Conservation (phyloP, 2,797 vertebrate genomes). For the Sparidentex hasta region DNA sequence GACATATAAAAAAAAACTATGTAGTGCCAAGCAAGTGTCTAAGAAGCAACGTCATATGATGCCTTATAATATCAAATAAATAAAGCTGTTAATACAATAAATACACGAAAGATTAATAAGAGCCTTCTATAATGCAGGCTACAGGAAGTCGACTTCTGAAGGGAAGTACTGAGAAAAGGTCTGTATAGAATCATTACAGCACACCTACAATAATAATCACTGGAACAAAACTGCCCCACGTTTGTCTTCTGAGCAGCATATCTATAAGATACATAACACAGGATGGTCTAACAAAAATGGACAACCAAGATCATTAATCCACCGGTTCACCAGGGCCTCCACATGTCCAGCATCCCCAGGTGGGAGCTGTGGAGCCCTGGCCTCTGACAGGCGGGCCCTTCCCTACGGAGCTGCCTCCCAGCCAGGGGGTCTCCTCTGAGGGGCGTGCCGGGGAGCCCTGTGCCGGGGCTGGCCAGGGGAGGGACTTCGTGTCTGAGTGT, state of each 20-base stretch:
- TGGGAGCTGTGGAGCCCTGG: slow-evolving; percentile 72
- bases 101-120: slow-evolving; percentile 89
- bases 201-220: slow-evolving; percentile 84
- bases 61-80: slow-evolving; percentile 81
- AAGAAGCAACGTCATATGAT: slow-evolving; percentile 67
- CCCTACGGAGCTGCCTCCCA: slow-evolving; percentile 49
- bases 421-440: slow-evolving; percentile 32
- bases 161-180: slow-evolving; percentile 90
- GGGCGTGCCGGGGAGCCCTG: slow-evolving; percentile 35
- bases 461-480: slow-evolving; percentile 9
- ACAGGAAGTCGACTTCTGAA: slow-evolving; percentile 89
- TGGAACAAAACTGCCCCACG: slow-evolving; percentile 87
- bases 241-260: slow-evolving; percentile 91
- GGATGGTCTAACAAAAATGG: slow-evolving; percentile 82
- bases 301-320: slow-evolving; percentile 56
- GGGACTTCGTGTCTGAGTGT: slow-evolving; percentile 48
- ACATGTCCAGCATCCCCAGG: slow-evolving; percentile 89
- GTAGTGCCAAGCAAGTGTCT: slow-evolving; percentile 54
- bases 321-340: slow-evolving; percentile 91
- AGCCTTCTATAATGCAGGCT: slow-evolving; percentile 97
- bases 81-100: slow-evolving; percentile 91
- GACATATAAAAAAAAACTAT: slow-evolving; percentile 64
- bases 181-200: slow-evolving; percentile 82
- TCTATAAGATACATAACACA: slow-evolving; percentile 95
- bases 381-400: slow-evolving; percentile 59